Base-by-base conservation (phyloP, 2,888 invertebrate genomes). In the Hydrotaea cyrtoneurina region DNA sequence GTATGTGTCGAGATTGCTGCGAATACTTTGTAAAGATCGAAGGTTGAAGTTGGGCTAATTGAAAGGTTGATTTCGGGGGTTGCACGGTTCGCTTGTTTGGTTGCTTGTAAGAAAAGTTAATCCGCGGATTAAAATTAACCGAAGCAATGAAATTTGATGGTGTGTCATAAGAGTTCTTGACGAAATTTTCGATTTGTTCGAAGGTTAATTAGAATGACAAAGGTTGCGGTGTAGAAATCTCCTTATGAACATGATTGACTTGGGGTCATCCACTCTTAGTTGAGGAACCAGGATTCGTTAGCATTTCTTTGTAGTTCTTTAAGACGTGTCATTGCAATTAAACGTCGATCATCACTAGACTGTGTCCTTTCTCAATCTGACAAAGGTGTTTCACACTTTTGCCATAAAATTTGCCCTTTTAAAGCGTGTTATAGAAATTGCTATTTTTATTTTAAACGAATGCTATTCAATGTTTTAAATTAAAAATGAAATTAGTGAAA, bases 131-230 rank as follows among this genome's bases (percentile, higher is more conserved):
- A 59, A 73, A 72, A 43, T 74, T 72, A 69, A 46, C 72, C 21
- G 10, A 17, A 36, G 62, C 86, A 85, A 87, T 85, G 88, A 87
- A 85, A 78, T 82, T 82, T 87, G 87, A 88, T 64, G 85, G 74
- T 84, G 82, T 88, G 87, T 86, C 86, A 86, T 36, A 66, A 80
- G 78, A 74, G 71, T 73, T 78, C 23, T 21, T 57, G 43, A 19
- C 69, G 43, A 36, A 23, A 36, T 19, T 26, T 19, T 79, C 31
- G 59, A 43, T 43, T 57, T 50, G 43, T 53, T 76, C 31, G 10
- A 23, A 82, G 78, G 83, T 85, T 86, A 87, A 86, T 86, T 86
- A 76, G 31, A 53, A n/a, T 84, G 86, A 87, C 84, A 86, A 86
- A 87, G 87, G 87, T 87, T 86, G 80, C 19, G 71, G 73, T 66